Base-by-base conservation (phyloP, 2,797 vertebrate species). In the Echiichthys vipera region DNA sequence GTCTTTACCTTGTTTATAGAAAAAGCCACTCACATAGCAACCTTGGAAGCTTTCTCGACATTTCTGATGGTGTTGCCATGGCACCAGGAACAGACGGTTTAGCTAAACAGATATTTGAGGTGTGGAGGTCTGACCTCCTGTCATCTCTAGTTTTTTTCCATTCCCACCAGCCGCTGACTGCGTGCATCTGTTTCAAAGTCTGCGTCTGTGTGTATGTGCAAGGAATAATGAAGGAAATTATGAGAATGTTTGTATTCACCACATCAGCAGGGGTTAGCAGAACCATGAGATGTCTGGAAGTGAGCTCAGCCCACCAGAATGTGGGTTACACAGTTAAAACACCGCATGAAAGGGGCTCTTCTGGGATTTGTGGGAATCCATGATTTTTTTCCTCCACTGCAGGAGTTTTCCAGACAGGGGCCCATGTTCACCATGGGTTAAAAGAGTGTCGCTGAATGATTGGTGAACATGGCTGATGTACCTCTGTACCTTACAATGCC, bases 291-390 rank as follows among this genome's bases (percentile, higher is more conserved):
- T 54, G 80, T 70, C 54, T 88, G 86, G 91, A 90, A 89, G 85
- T 93, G 88, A 93, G 87, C 82, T 93, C 86, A 94, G 76, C 25
- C 67, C 42, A 47, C 20, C 80, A 87, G 85, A 93, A 94, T 92
- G 90, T 77, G 66, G 54, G 30, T 75, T 83, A 81, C 71, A 63
- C 84, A 55, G 75, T 89, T 84, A 86, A 80, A 86, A 62, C 56
- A 72, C 91, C 91, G 92, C 91, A 93, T 93, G 69, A 93, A 93
- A 93, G 73, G 50, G 42, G n/a, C 76, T 83, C 69, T 65, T 70
- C 54, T 79, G 78, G 76, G 73, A 79, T 90, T 84, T 83, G 81
- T 82, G 80, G 84, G 84, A 86, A 78, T 82, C 78, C 37, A 27
- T 69, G 72, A 57, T 64, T 65, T 74, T 63, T 47, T 65, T 17